phyloP scores from a whole-genome alignment of 2,797 vertebrate species.

The Coendou prehensilis region DNA sequence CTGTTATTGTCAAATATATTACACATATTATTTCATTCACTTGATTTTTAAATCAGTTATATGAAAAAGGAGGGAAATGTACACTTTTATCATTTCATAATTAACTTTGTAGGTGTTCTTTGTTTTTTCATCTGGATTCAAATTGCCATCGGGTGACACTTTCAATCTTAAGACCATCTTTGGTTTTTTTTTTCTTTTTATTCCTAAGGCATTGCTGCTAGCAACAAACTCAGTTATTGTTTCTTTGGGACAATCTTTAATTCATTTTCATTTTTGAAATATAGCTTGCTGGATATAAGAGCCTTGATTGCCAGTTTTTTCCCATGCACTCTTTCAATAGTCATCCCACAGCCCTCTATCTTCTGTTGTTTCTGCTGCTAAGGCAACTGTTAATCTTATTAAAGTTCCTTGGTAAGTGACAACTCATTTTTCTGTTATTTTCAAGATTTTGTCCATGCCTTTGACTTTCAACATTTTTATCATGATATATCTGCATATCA shows the following conservation, averaged over 20 bases:
- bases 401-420: not conserved
- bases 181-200: not conserved
- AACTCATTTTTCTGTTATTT: not conserved
- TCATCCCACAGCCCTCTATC: not conserved
- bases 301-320: not conserved
- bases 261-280: constrained; percentile 10
- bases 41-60: not conserved
- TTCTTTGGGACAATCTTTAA: not conserved
- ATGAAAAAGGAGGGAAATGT: not conserved
- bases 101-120: not conserved
- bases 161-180: not conserved
- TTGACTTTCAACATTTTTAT: not conserved
- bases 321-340: not conserved
- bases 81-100: not conserved
- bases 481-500: not conserved
- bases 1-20: not conserved
- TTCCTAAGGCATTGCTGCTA: not conserved
- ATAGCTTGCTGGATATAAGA: not conserved
- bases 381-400: not conserved
- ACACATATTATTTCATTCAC: not conserved
- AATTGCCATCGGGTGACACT: not conserved
- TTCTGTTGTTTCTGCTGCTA: not conserved
- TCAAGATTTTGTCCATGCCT: not conserved
- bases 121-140: not conserved
- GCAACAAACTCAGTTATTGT: not conserved